Evolutionary conservation across 2,888 invertebrate genomes (phyloP).

Genomic region (Aspidiotus destructor): DNA sequence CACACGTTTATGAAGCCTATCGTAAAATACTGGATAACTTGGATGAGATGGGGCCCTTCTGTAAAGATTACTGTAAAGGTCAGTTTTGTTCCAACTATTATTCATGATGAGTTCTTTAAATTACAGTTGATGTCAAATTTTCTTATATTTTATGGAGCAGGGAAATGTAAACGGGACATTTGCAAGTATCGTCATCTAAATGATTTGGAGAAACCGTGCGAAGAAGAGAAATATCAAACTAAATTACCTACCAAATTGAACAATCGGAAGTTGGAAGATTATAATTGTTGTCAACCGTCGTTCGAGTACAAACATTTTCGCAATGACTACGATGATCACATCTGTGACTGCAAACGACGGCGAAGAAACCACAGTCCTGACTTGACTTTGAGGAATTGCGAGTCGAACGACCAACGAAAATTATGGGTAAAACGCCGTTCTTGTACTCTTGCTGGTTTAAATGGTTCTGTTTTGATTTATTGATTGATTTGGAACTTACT

Average conservation of each 20-base stretch:
- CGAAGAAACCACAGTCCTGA: conserved; percentile 47
- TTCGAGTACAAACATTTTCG: conserved; percentile 22
- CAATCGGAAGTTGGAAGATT: conserved; percentile 11
- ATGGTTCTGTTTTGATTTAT: too few species aligned
- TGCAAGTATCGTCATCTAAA: conserved; percentile 35
- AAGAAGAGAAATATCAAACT: conserved; percentile 4
- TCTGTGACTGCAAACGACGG: conserved; percentile 46
- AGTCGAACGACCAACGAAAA: conserved; percentile 18
- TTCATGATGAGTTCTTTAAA: not conserved
- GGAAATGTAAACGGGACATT: conserved; percentile 30
- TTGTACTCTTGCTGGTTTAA: too few species aligned
- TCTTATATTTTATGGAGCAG: not conserved
- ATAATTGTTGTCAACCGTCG: conserved; percentile 16
- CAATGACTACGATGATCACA: conserved; percentile 41
- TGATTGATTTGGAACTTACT: not conserved
- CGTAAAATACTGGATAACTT: conserved; percentile 41
- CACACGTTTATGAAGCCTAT: conserved; percentile 42
- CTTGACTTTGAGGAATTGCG: conserved; percentile 36
- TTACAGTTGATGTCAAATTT: not conserved
- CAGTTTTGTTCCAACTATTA: conserved; percentile 40
- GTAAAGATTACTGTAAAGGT: conserved; percentile 53
- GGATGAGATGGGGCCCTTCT: conserved; percentile 52
- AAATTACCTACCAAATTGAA: conserved; percentile 7
- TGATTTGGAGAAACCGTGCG: conserved; percentile 9
- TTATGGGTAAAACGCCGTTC: conserved; percentile 27